phyloP scores from a whole-genome alignment of 2,113 vertebrate genomes.

The Eretmochelys imbricata region DNA sequence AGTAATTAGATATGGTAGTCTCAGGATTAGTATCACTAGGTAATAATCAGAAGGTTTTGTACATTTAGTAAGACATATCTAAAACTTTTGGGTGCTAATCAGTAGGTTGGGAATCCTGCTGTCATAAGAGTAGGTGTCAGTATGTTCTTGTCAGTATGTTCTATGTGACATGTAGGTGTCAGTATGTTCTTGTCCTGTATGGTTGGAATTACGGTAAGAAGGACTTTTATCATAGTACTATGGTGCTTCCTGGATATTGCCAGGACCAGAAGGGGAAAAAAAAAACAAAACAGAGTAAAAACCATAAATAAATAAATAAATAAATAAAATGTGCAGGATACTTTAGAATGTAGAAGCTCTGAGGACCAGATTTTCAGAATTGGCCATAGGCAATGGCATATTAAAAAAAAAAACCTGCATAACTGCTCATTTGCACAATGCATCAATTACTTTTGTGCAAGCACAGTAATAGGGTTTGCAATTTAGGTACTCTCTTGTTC shows the following conservation, averaged over 20 bases:
- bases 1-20: background rate
- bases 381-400: background rate
- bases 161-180: no score
- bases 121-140: background rate
- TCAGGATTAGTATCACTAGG: background rate
- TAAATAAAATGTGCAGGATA: background rate
- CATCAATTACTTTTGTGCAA: background rate
- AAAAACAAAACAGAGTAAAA: background rate
- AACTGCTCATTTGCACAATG: constrained; percentile 55
- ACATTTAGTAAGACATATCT: no score
- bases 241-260: background rate
- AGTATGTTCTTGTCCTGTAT: background rate
- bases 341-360: constrained; percentile 24
- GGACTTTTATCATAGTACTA: background rate
- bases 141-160: background rate
- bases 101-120: no score
- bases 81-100: no score
- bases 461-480: constrained; percentile 1
- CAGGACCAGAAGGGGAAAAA: background rate
- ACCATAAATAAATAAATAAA: background rate
- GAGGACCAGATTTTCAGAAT: constrained; percentile 29
- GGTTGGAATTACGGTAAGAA: background rate
- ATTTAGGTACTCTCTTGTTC: constrained; percentile 29
- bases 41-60: no score
- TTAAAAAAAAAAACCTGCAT: constrained; percentile 11